phyloP scores from a whole-genome alignment of 1,140 invertebrate species.

The Choristoneura fumiferana region DNA sequence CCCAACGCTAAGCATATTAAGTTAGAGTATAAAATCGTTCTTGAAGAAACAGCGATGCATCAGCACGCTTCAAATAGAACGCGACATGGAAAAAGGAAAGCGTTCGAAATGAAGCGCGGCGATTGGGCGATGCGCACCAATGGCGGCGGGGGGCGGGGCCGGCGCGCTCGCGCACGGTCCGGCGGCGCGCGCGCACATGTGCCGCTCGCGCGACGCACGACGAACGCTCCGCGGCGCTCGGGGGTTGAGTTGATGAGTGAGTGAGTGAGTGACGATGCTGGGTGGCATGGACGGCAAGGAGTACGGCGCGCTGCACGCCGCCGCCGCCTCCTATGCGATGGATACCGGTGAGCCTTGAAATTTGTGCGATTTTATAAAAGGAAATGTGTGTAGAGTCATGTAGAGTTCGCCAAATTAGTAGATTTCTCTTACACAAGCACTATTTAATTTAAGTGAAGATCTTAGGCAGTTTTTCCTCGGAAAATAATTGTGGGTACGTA shows the following conservation, averaged over 20 bases:
- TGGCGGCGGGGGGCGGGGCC: constrained; percentile 60
- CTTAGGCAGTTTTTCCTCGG: too few relatives aligned
- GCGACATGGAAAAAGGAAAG: constrained; percentile 69
- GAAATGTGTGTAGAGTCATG: too few relatives aligned
- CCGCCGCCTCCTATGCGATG: constrained; percentile 66
- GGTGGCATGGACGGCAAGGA: constrained; percentile 72
- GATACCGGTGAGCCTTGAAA: constrained; percentile 51
- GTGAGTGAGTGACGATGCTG: constrained; percentile 63
- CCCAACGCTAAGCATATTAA: not conserved
- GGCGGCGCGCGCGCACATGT: constrained; percentile 49
- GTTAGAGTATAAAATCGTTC: constrained; percentile 32
- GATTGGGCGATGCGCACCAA: constrained; percentile 68
- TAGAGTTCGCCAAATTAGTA: too few relatives aligned
- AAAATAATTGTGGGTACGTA: too few relatives aligned
- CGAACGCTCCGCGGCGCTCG: constrained; percentile 33
- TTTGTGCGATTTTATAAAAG: too few relatives aligned
- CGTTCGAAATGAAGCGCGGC: constrained; percentile 69
- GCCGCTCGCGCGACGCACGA: constrained; percentile 34
- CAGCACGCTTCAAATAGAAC: constrained; percentile 71
- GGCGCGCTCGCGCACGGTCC: not conserved
- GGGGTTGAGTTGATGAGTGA: constrained; percentile 26
- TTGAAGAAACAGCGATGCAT: constrained; percentile 41
- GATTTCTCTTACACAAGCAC: too few relatives aligned
- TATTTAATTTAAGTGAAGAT: too few relatives aligned
- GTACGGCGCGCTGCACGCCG: constrained; percentile 69